Evolutionary conservation across 2,888 invertebrate genomes (phyloP), one percentile per base, ranked within the genome.

Genomic region (Ceraclea dissimilis): DNA sequence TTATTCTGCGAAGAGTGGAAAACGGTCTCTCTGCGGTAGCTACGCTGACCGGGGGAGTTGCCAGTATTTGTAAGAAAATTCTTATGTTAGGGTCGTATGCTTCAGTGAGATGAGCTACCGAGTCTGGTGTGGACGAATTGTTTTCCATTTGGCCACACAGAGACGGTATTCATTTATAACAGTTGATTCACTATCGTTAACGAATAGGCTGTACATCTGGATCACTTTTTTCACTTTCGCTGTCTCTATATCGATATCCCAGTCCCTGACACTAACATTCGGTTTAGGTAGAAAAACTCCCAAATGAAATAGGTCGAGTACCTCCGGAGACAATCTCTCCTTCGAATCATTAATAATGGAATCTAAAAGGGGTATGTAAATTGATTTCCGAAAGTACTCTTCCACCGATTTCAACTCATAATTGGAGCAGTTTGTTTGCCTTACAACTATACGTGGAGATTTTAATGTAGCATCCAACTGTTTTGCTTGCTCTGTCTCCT

Each of bases 291-390:
- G 58, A 55, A 64, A 64, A 46, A 62, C 61, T 51, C 61, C 57
- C 56, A 64, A 59, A 49, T 62, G 54, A 63, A 64, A 52, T 52
- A 65, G 62, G 57, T 63, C 51, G 54, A 64, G 55, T 47, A 63
- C 59, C 26, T 64, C 65, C 51, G 63, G 60, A 53, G 64, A 63
- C 10, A 61, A 60, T 18, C 62, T 51, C 21, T 62, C 58, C 39
- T 62, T 56, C 2, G 64, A 54, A 49, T 65, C 63, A 51, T 47
- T 57, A 43, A 63, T 60, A 54, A 66, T 60, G 43, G 62, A 60
- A 60, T 65, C 64, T 57, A 67, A 58, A 62, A 67, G 64, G 60
- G 67, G 64, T 53, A 65, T 65, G 61, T 64, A 65, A 55, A 63
- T 57, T 34, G 63, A 56, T 58, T 61, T 62, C 47, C 62, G 61